Evolutionary conservation across 2,888 invertebrate genomes (phyloP).

Genomic region (Muschampia plurimacula): DNA sequence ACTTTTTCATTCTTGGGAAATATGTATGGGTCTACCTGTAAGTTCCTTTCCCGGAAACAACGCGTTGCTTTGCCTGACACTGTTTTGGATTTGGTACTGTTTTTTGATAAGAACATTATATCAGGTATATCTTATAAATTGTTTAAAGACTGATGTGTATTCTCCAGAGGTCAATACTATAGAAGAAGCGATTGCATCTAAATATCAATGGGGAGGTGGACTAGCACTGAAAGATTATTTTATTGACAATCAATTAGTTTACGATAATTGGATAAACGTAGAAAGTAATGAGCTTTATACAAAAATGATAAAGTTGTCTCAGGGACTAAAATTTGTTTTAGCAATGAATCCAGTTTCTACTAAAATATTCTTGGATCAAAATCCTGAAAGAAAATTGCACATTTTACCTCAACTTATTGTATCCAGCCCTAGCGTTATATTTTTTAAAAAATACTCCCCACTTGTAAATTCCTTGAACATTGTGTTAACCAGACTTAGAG

Average conservation of each 20-base stretch:
- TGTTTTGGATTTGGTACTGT: slow-evolving; percentile 72
- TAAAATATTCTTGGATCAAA: slow-evolving; percentile 51
- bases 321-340: slow-evolving; percentile 63
- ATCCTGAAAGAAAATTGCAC: slow-evolving; percentile 54
- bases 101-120: slow-evolving; percentile 71
- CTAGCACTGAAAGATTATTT: slow-evolving; percentile 66
- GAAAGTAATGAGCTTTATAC: slow-evolving; percentile 55
- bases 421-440: slow-evolving; percentile 62
- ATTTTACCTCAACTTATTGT: slow-evolving; percentile 60
- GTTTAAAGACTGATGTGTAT: slow-evolving; percentile 64
- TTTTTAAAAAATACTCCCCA: slow-evolving; percentile 72
- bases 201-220: slow-evolving; percentile 68
- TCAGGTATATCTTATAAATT: slow-evolving; percentile 68
- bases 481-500: slow-evolving; percentile 59
- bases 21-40: slow-evolving; percentile 69
- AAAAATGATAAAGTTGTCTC: slow-evolving; percentile 55
- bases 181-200: slow-evolving; percentile 61
- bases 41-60: slow-evolving; percentile 60
- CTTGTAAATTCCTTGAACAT: slow-evolving; percentile 56
- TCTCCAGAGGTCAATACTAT: slow-evolving; percentile 58
- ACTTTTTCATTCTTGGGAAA: slow-evolving; percentile 47
- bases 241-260: slow-evolving; percentile 59
- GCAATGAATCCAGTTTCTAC: slow-evolving; percentile 63
- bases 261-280: slow-evolving; percentile 61
- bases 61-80: slow-evolving; percentile 54